Percentiles rank a stretch among this genome's conserved stretches.
Evolutionary conservation across 2,888 invertebrate species (phyloP).

Genomic region (Pinctada fucata): DNA sequence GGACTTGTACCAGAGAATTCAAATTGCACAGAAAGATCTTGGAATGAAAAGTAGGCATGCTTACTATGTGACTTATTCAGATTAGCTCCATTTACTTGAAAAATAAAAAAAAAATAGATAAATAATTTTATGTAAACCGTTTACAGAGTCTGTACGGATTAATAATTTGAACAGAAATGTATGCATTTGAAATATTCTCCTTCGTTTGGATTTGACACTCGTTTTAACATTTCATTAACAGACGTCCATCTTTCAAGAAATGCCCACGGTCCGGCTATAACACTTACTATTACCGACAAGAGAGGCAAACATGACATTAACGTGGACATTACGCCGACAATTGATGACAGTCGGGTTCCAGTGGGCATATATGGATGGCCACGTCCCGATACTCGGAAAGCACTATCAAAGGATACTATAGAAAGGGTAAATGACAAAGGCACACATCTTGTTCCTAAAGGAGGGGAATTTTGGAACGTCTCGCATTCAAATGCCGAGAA

Average conservation of each 20-base stretch:
- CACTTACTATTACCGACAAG: not conserved
- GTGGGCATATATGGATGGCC: not conserved
- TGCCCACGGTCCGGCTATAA: not conserved
- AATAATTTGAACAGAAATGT: no score
- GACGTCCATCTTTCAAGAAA: not conserved
- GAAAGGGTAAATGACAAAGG: not conserved
- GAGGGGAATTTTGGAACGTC: slow-evolving; percentile 6
- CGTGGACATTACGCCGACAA: not conserved
- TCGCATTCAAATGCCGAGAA: slow-evolving; percentile 7
- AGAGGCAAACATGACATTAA: not conserved
- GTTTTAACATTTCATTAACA: not conserved
- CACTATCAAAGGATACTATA: not conserved
- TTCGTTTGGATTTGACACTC: no score
- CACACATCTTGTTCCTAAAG: slow-evolving; percentile 3
- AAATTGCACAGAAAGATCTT: slow-evolving; percentile 10
- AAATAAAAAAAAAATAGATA: no score
- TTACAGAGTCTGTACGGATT: no score
- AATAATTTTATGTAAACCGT: no score
- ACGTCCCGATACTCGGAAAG: not conserved
- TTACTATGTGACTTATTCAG: no score
- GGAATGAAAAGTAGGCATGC: slow-evolving; percentile 7
- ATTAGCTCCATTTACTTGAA: no score
- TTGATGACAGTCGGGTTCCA: not conserved
- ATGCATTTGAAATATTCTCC: no score
- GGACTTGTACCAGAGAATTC: slow-evolving; percentile 15